Evolutionary conservation across 2,888 invertebrate genomes (phyloP), one percentile per base, ranked within the genome.

Genomic region (Zhengitettix transpicula): DNA sequence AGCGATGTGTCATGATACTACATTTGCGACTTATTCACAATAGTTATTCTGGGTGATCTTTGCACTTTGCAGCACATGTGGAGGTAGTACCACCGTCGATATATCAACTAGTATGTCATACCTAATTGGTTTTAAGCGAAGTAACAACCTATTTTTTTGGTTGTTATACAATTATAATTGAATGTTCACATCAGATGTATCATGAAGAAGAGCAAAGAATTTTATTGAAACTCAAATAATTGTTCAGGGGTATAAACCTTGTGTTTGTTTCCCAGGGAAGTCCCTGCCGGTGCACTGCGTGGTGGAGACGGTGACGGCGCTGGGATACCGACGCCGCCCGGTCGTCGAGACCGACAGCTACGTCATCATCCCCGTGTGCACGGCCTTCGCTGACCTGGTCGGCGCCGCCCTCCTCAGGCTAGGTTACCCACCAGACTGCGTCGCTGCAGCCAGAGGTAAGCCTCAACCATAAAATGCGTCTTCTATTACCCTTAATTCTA

Each of bases 201-300:
- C 41, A 7, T 15, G 16, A 15, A 56, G 56, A 10, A 14, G 28
- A 9, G 15, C 7, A 57, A 52, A 40, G 44, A 9, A 40, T 42
- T 8, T 14, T 7, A 40, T 12, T n/a, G n/a, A n/a, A n/a, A n/a
- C n/a, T n/a, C n/a, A n/a, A n/a, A n/a, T n/a, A n/a, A n/a, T 28
- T 28, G 28, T 28, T 28, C 28, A 28, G 28, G 7, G n/a, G n/a
- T n/a, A n/a, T n/a, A n/a, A n/a, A n/a, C n/a, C n/a, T n/a, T n/a
- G 7, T 28, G 28, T 28, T 28, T 28, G 42, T 54, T 56, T 56
- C 59, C 52, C 77, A 83, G 87, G 82, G 56, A 87, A 88, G 75
- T 92, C 92, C 40, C 79, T 95, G 65, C 96, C 96, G 56, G 88
- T 98, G 56, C 95, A 96, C 73, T 97, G 97, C 73, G 83, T 97